These are phyloP conservation scores for Enhydra lutris DNA, from an alignment of 2,113 vertebrate genomes.

Conservation along the genomic window DNA sequence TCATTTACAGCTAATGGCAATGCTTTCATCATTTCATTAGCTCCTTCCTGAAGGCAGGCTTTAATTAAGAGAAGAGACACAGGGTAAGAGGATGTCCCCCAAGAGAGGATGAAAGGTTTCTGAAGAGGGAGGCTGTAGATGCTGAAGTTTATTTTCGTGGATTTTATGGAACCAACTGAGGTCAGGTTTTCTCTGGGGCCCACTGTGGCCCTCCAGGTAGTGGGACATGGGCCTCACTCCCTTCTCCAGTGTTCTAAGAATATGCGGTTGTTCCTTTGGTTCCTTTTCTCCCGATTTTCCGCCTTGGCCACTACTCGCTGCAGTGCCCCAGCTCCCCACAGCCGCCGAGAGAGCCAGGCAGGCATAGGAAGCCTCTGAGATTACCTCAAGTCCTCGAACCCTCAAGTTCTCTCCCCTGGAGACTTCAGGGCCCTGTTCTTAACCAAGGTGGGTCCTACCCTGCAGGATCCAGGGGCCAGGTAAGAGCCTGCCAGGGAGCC, in stretches of 20 bases:
- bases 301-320: not conserved
- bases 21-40: not conserved
- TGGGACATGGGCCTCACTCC: not conserved
- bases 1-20: not conserved
- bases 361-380: not conserved
- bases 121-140: not conserved
- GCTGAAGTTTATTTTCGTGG: not conserved
- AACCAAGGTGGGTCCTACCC: too few relatives aligned
- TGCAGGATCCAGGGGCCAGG: not conserved
- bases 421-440: not conserved
- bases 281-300: not conserved
- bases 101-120: not conserved
- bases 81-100: not conserved
- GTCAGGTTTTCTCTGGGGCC: not conserved
- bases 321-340: not conserved
- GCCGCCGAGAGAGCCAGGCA: not conserved
- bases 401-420: not conserved
- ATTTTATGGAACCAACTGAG: not conserved
- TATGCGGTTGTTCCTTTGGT: not conserved
- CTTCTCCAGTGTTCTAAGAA: not conserved
- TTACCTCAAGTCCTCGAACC: not conserved
- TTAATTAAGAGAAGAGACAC: not conserved
- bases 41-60: not conserved
- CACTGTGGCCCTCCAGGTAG: not conserved
- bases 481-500: fast-evolving